Evolutionary conservation across 2,113 vertebrate species (phyloP).

Genomic region (Salminus brasiliensis): DNA sequence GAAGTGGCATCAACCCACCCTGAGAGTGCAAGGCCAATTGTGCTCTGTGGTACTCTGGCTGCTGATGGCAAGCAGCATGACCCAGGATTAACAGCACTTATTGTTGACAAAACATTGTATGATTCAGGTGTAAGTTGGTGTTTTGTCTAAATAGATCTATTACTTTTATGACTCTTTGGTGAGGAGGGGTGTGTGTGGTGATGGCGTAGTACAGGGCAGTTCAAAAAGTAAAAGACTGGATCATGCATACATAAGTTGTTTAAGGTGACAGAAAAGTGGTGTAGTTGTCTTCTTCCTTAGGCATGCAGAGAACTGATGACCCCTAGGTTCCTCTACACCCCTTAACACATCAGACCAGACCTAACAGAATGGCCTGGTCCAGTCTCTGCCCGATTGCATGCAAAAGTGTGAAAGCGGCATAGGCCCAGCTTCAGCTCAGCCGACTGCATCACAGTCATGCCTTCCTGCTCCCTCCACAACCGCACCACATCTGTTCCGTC

Average conservation of each 20-base stretch:
- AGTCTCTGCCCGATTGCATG: neutral
- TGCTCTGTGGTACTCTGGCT: too few species aligned
- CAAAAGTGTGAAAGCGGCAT: neutral
- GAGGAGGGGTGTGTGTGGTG: neutral
- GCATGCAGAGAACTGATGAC: neutral
- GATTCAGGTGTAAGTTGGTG: neutral
- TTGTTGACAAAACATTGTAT: too few species aligned
- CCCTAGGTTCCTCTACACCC: neutral
- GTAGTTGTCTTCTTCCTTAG: neutral
- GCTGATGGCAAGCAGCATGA: too few species aligned
- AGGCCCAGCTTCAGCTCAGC: neutral
- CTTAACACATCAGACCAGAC: neutral
- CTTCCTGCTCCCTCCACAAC: neutral
- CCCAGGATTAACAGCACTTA: too few species aligned
- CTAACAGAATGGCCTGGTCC: neutral
- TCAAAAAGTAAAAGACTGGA: too few species aligned
- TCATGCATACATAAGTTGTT: too few species aligned
- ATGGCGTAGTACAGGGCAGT: too few species aligned
- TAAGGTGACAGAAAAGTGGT: neutral
- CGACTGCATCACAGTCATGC: slow-evolving; percentile 11
- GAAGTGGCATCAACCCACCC: too few species aligned
- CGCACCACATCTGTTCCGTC: slow-evolving; percentile 30
- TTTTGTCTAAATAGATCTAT: neutral
- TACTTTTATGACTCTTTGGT: too few species aligned
- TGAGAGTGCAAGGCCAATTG: too few species aligned